phyloP scores from a whole-genome alignment of 2,888 invertebrate genomes.

The Alloplasta piceator region DNA sequence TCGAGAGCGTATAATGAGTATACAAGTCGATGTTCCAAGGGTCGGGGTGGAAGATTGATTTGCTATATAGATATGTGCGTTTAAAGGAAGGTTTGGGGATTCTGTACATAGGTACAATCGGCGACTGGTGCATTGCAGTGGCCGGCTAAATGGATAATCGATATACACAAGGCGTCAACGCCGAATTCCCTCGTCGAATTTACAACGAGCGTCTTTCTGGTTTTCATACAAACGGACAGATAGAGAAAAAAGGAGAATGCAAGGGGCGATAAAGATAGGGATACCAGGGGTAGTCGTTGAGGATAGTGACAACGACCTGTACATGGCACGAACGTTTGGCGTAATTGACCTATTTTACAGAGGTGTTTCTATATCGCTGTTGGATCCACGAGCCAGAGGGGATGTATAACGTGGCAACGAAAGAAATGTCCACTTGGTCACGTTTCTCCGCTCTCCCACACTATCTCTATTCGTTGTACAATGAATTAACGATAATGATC shows the following conservation, averaged over 20 bases:
- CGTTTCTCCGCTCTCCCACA: constrained; percentile 62
- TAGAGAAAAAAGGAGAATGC: background rate
- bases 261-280: background rate
- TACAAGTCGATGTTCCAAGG: constrained; percentile 30
- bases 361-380: constrained; percentile 25
- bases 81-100: background rate
- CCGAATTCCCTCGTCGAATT: constrained; percentile 71
- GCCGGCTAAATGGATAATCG: constrained; percentile 78
- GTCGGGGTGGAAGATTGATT: background rate
- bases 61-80: constrained; percentile 1
- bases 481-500: constrained; percentile 71
- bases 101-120: constrained; percentile 41
- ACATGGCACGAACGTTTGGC: constrained; percentile 65
- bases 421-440: constrained; percentile 70
- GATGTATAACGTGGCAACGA: constrained; percentile 44
- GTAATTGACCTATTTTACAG: constrained; percentile 73
- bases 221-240: constrained; percentile 24
- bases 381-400: constrained; percentile 35
- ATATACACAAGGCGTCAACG: constrained; percentile 78
- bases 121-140: constrained; percentile 79
- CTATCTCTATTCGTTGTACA: constrained; percentile 14
- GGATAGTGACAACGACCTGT: constrained; percentile 17
- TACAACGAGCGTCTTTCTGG: constrained; percentile 64
- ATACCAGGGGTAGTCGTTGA: background rate
- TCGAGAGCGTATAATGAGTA: constrained; percentile 47